Evolutionary conservation across 2,888 invertebrate genomes (phyloP), one percentile per base, ranked within the genome.

Genomic region (Chalcis sispes): DNA sequence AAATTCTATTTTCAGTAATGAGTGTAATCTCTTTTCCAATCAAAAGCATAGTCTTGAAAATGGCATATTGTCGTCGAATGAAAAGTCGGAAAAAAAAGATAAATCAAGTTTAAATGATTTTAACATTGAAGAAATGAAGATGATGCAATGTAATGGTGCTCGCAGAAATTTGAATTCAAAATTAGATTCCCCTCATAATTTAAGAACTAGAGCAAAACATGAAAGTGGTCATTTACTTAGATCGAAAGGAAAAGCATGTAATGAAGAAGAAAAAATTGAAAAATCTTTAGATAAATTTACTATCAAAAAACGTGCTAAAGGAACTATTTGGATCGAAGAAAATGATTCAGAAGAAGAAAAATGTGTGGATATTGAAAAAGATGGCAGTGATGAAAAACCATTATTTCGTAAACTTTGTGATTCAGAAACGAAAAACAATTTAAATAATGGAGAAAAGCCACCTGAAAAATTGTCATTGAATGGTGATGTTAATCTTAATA

Each of bases 321-420:
- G 88, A n/a, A 88, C 87, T 2, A 86, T 88, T 52, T 89, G 88
- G 88, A 84, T 89, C 36, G 88, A 87, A 64, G 87, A 88, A 59
- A 86, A 87, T 29, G 85, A 83, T 15, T 81, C 85, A 0, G 81
- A 79, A 10, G 83, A 85, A 2, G 81, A 83, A 10, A 81, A 82
- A 5, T 80, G 80, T 40, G 25, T 75, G n/a, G 71, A 79, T 56
- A 81, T 81, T 36, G 80, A 81, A 29, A 29, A 59, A 23, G 62
- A 79, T 0, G 80, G 79, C 18, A 78, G 77, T 48, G 77, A 79
- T 15, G 72, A 69, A 50, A 79, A 71, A 25, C 40, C 74, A 23
- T 50, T 67, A 58, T 61, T 78, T 29, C 40, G 71, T 20, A 54
- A 25, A 52, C 52, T 73, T 61, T 61, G 64, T 62, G 71, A 77